Base-by-base conservation (phyloP, 2,797 vertebrate species). In the Nyctibius grandis region DNA sequence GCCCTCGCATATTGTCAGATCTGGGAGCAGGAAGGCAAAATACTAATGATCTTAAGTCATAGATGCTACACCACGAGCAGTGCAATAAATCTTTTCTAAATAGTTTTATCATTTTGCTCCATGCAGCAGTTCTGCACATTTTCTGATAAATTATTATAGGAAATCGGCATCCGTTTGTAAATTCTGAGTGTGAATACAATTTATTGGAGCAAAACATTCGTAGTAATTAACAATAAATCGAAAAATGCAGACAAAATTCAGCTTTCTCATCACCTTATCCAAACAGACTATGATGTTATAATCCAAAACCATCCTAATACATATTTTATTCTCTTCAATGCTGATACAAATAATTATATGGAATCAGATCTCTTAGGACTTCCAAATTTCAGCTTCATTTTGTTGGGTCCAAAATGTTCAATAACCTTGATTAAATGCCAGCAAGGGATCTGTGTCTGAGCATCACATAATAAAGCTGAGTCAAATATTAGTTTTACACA, bases 61-160 rank as follows among this genome's bases (percentile, higher is more conserved):
- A 92, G 70, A 93, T 93, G 53, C 14, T 93, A 92, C 76, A 91
- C 67, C 75, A 86, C 0, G 2, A 78, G 51, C 74, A 84, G 14
- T 60, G 51, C 56, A 89, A 95, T 97, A 96, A 96, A 97, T 97
- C 74, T 97, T 97, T 93, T 72, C 68, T 48, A 96, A 96, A 89
- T 74, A 88, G 18, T 94, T 96, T 96, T 95, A 72, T 94, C 94
- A 73, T 89, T 97, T 96, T 78, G 1, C 34, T 96, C 64, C 9
- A 6, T 60, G 65, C 54, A 91, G 69, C 67, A 85, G 23, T 97
- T 93, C 40, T 92, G 48, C 51, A 80, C 63, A 95, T 93, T 95
- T 95, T 95, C 70, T 79, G 67, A 96, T 93, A 86, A 95, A 97
- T 93, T 93, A 82, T 60, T 88, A 50, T 19, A 68, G 29, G 78